These are phyloP conservation scores for Cryptocephalus primarius DNA, from an alignment of 2,888 invertebrate species.

Conservation along the genomic window DNA sequence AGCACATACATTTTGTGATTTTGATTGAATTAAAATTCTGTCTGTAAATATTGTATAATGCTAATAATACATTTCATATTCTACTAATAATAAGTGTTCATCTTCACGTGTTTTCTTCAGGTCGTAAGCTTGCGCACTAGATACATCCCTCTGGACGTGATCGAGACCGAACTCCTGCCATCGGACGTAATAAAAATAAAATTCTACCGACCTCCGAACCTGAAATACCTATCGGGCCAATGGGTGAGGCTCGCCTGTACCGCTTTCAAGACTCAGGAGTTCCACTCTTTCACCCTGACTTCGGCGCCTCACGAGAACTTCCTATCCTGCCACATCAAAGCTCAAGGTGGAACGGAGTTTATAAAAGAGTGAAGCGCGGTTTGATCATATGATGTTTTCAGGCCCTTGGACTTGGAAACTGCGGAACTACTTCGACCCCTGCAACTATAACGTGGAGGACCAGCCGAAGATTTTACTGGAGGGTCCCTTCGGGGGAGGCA, in stretches of 20 bases:
- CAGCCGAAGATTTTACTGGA: conserved; percentile 83
- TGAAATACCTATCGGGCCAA: conserved; percentile 89
- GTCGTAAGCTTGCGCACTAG: conserved; percentile 83
- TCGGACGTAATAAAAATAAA: conserved; percentile 91
- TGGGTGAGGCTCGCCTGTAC: conserved; percentile 91
- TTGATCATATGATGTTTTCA: conserved; percentile 6
- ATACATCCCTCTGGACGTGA: conserved; percentile 84
- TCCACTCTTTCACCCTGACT: conserved; percentile 91
- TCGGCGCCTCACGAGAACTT: conserved; percentile 94
- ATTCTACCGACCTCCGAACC: conserved; percentile 89
- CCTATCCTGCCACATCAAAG: conserved; percentile 89
- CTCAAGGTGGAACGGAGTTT: conserved; percentile 40
- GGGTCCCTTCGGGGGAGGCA: conserved; percentile 94
- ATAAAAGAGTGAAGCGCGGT: neutral
- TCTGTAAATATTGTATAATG: too few relatives aligned
- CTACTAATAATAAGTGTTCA: too few relatives aligned
- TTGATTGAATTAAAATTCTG: too few relatives aligned
- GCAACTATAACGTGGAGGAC: conserved; percentile 77
- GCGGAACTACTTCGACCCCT: conserved; percentile 87
- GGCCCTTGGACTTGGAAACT: conserved; percentile 97
- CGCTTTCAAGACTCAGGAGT: conserved; percentile 78
- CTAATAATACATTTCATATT: too few relatives aligned
- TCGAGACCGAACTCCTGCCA: conserved; percentile 86
- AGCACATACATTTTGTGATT: too few relatives aligned
- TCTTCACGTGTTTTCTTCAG: conserved; percentile 33